phyloP scores from a whole-genome alignment of 2,113 vertebrate genomes.

The Rallus limicola region DNA sequence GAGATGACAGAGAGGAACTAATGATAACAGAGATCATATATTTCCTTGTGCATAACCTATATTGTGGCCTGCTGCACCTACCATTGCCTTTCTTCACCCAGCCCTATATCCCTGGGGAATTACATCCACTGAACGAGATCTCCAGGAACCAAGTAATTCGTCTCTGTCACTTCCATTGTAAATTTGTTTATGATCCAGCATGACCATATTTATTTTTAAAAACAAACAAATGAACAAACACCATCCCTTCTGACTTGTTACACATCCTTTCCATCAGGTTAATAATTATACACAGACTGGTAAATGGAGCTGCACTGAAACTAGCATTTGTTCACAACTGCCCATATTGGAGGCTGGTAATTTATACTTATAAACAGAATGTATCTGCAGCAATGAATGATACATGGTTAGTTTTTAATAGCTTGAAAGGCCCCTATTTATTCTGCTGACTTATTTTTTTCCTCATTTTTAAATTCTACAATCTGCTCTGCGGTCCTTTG shows the following conservation, averaged over 20 bases:
- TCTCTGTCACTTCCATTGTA: not conserved
- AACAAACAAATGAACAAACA: not conserved
- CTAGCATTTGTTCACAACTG: not conserved
- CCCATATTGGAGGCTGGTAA: not conserved
- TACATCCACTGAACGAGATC: not conserved
- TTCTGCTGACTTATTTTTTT: not conserved
- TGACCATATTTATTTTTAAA: not conserved
- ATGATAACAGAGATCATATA: not conserved
- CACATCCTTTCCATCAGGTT: not conserved
- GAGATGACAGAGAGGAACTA: not conserved
- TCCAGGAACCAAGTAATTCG: not conserved
- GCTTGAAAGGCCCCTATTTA: not conserved
- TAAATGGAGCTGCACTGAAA: not conserved
- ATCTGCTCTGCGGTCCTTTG: not conserved
- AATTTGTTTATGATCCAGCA: not conserved
- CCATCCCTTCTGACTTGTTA: not conserved
- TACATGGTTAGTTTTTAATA: not conserved
- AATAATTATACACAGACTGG: not conserved
- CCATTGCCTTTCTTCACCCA: not conserved
- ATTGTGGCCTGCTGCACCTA: not conserved
- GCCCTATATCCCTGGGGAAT: not conserved
- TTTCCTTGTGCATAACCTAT: not conserved
- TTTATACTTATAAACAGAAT: not conserved
- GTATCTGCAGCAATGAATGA: not conserved
- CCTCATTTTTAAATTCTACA: not conserved